These are phyloP conservation scores for Phania funesta DNA, from an alignment of 2,888 invertebrate species.

Conservation along the genomic window DNA sequence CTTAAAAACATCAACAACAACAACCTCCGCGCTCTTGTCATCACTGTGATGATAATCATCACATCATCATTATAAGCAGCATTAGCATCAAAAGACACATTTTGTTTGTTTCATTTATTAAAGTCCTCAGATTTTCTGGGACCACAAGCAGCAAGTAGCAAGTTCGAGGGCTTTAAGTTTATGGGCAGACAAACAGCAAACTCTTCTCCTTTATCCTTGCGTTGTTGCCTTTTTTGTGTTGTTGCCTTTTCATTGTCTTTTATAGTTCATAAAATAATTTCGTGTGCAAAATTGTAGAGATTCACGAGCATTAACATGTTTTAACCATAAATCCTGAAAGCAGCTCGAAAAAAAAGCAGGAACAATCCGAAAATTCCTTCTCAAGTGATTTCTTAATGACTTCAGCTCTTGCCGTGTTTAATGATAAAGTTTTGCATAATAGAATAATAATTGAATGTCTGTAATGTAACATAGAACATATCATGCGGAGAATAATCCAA, in stretches of 20 bases:
- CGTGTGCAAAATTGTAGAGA: slow-evolving; percentile 50
- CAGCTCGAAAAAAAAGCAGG: slow-evolving; percentile 9
- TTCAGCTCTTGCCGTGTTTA: slow-evolving; percentile 27
- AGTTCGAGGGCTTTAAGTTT: slow-evolving; percentile 46
- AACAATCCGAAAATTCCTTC: slow-evolving; percentile 48
- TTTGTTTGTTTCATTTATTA: slow-evolving; percentile 39
- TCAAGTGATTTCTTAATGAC: slow-evolving; percentile 62
- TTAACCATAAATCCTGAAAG: slow-evolving; percentile 63
- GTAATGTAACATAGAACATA: neutral
- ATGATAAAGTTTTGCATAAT: neutral
- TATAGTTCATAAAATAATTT: slow-evolving; percentile 68
- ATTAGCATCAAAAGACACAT: slow-evolving; percentile 52
- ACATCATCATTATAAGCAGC: slow-evolving; percentile 54
- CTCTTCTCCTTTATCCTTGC: slow-evolving; percentile 18
- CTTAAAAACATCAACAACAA: slow-evolving; percentile 31
- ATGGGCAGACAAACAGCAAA: neutral
- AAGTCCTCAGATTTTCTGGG: neutral
- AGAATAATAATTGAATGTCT: neutral
- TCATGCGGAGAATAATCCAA: too few relatives aligned
- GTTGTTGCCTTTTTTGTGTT: neutral
- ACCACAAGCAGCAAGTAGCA: neutral
- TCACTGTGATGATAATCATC: slow-evolving; percentile 32
- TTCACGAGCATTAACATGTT: slow-evolving; percentile 67
- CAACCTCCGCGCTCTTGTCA: slow-evolving; percentile 1
- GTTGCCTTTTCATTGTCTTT: slow-evolving; percentile 59